A percentile compares a stretch with the other conserved stretches of the same genome.
Conservation (phyloP, 2,113 vertebrate genomes). For the Phalacrocorax brasilianus region DNA sequence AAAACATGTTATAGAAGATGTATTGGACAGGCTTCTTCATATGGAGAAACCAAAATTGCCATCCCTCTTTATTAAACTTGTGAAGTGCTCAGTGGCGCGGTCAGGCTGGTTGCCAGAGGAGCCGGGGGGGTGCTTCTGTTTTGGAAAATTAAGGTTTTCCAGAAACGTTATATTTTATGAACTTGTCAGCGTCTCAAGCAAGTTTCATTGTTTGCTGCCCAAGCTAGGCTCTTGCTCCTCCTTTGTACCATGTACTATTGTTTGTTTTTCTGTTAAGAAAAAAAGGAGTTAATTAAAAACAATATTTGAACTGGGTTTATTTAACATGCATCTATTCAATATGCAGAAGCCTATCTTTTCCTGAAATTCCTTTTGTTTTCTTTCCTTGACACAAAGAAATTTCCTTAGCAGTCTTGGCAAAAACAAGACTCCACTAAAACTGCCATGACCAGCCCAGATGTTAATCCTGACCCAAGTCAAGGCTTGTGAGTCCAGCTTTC, state of each 20-base stretch:
- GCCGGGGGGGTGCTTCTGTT: neutral
- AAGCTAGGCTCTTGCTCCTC: neutral
- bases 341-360: neutral
- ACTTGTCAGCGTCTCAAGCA: neutral
- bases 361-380: neutral
- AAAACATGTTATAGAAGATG: neutral
- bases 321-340: neutral
- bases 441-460: neutral
- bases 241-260: neutral
- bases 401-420: neutral
- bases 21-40: neutral
- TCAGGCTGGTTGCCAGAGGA: neutral
- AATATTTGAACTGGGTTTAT: neutral
- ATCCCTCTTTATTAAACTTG: neutral
- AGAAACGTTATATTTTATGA: neutral
- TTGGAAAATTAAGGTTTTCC: neutral
- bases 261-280: neutral
- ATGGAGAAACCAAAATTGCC: neutral
- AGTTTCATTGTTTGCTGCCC: neutral
- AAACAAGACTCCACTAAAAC: neutral
- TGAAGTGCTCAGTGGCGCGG: neutral
- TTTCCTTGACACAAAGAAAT: neutral
- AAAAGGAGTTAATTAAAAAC: neutral
- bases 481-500: neutral
- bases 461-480: neutral